Percentiles rank a stretch among this genome's conserved stretches.
Evolutionary conservation across 1,140 invertebrate genomes (phyloP).

Genomic region (Hyles euphorbiae): DNA sequence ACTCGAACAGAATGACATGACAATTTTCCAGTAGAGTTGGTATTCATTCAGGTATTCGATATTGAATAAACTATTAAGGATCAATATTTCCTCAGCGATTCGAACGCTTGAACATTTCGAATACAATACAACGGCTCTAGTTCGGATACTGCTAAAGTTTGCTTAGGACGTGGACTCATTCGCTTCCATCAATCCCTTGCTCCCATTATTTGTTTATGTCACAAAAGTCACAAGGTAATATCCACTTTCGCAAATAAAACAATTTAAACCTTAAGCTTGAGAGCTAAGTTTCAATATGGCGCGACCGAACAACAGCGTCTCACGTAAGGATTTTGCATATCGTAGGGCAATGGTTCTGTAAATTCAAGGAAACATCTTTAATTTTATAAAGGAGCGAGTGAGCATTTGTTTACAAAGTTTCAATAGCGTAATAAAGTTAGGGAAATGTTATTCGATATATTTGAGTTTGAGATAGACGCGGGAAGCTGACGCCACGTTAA

Average conservation of each 20-base stretch:
- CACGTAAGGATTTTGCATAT: constrained; percentile 21
- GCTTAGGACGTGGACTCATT: constrained; percentile 59
- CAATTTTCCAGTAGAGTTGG: constrained; percentile 16
- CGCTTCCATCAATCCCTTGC: constrained; percentile 54
- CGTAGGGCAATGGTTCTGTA: constrained; percentile 21
- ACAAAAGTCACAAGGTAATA: constrained; percentile 36
- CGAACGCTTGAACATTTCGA: constrained; percentile 29
- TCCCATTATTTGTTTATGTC: constrained; percentile 56
- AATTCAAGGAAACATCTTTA: constrained; percentile 27
- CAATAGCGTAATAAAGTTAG: too few species aligned
- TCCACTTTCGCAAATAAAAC: constrained; percentile 10
- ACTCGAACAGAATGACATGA: constrained; percentile 7
- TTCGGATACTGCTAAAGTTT: constrained; percentile 51
- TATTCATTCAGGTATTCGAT: constrained; percentile 22
- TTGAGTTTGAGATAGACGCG: too few species aligned
- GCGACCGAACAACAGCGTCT: constrained; percentile 3
- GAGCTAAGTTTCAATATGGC: constrained; percentile 6
- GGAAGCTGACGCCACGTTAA: too few species aligned
- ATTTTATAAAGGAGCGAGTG: constrained; percentile 28
- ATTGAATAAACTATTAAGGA: constrained; percentile 32
- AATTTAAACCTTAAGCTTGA: constrained; percentile 20
- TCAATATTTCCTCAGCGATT: constrained; percentile 31
- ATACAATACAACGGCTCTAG: constrained; percentile 38
- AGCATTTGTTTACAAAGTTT: constrained; percentile 10
- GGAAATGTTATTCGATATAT: too few species aligned